These are phyloP conservation scores for Eristalis pertinax DNA, from an alignment of 2,888 invertebrate species.

Conservation along the genomic window DNA sequence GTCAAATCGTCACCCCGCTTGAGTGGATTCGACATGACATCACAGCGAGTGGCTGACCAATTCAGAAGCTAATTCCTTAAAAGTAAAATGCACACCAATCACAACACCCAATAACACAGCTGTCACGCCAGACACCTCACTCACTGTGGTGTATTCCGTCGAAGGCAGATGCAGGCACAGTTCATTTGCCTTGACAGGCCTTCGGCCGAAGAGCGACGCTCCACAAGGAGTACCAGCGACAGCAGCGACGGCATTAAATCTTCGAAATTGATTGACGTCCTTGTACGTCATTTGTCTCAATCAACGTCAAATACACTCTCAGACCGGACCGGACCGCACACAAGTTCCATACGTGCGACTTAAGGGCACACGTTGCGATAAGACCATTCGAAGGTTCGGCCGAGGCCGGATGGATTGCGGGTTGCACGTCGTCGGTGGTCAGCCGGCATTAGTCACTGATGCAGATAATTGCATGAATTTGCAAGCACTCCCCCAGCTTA, in stretches of 20 bases:
- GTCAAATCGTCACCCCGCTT: neutral
- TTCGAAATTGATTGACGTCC: conserved; percentile 1
- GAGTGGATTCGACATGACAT: neutral
- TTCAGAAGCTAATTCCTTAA: neutral
- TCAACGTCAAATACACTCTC: neutral
- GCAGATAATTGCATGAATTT: conserved; percentile 51
- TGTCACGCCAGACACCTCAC: neutral
- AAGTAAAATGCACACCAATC: neutral
- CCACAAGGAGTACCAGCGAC: neutral
- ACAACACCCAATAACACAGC: neutral
- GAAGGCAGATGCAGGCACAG: neutral
- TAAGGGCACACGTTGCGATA: neutral
- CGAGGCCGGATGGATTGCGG: too few relatives aligned
- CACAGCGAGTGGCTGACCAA: neutral
- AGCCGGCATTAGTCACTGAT: conserved; percentile 30
- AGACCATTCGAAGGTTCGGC: too few relatives aligned
- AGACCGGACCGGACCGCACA: neutral
- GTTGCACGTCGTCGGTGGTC: too few relatives aligned
- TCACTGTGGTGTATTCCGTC: neutral
- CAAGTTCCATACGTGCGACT: neutral
- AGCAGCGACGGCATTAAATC: neutral
- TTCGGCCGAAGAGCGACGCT: too few relatives aligned
- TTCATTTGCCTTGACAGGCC: neutral
- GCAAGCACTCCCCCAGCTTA: conserved; percentile 5
- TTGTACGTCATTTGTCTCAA: conserved; percentile 11